A percentile compares a stretch with the other conserved stretches of the same genome.
Evolutionary conservation across 1,140 invertebrate genomes (phyloP).

Genomic region (Lysiphlebus fabarum): DNA sequence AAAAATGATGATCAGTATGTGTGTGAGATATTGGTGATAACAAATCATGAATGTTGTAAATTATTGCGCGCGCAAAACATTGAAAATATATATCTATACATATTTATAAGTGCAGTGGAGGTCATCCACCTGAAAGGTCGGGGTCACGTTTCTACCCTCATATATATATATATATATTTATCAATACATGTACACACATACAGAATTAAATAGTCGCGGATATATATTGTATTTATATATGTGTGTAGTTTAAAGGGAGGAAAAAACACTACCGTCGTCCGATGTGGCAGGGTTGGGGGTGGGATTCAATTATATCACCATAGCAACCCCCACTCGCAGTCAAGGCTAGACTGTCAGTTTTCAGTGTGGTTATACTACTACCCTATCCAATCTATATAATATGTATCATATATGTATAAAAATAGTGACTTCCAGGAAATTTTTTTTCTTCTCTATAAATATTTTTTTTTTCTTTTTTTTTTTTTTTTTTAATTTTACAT

Average conservation of each 20-base stretch:
- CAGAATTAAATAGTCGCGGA: constrained; percentile 7
- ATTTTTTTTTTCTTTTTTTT: too few relatives aligned
- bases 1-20: constrained; percentile 6
- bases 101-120: constrained; percentile 46
- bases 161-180: constrained; percentile 11
- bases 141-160: constrained; percentile 49
- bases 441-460: too few relatives aligned
- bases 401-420: background rate
- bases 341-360: constrained; percentile 51
- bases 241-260: constrained; percentile 9
- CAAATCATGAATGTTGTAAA: too few relatives aligned
- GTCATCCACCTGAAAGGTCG: constrained; percentile 57
- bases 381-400: background rate
- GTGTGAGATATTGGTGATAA: constrained; percentile 18
- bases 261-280: constrained; percentile 31
- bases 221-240: too few relatives aligned
- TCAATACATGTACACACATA: background rate
- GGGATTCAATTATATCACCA: constrained; percentile 40
- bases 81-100: too few relatives aligned
- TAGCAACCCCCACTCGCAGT: constrained; percentile 53
- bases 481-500: too few relatives aligned
- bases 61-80: constrained; percentile 40
- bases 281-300: constrained; percentile 22
- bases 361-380: constrained; percentile 28
- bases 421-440: background rate